Base-by-base conservation (phyloP, 1,140 invertebrate species). In the Oryctes rhinoceros region DNA sequence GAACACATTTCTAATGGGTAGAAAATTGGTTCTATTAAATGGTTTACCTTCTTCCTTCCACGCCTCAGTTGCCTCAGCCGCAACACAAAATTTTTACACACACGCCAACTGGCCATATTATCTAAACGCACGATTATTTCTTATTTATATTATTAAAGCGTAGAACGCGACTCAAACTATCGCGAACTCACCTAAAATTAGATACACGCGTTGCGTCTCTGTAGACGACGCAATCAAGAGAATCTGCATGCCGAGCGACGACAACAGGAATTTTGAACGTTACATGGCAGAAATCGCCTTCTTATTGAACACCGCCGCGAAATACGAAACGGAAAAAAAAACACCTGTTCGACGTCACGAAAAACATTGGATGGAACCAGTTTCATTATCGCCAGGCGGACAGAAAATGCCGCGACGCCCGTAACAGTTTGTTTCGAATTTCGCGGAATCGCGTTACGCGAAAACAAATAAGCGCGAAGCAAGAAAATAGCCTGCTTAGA, bases 361-460 rank as follows among this genome's bases (percentile, higher is more conserved):
- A 59, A 59, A 59, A 59, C 53, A 59, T 59, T 59, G 53, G 53
- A 59, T 59, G 53, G 18, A 59, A 59, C 53, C 53, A 59, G 53
- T 59, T 59, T 59, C 53, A 59, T 59, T 59, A 59, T n/a, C 15
- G 11, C 53, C 13, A 59, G 39, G 39, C 53, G 53, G 15, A 59
- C 18, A 59, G 53, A 59, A 59, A 59, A 18, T 18, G 15, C 53
- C 5, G n/a, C 53, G 18, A 59, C 15, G 15, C 15, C 15, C 6
- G 53, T 59, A 59, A 18, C 18, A 18, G 15, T 59, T 59, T 59
- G 53, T 59, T 59, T 59, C 11, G 53, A 10, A 59, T 59, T 59
- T 59, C 53, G 53, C 18, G 18, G 53, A 59, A 59, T 44, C 39
- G 39, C 39, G 39, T 44, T 44, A 3, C 39, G 39, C 39, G 24